Evolutionary conservation across 2,888 invertebrate genomes (phyloP).

Genomic region (Drosophila limbata): DNA sequence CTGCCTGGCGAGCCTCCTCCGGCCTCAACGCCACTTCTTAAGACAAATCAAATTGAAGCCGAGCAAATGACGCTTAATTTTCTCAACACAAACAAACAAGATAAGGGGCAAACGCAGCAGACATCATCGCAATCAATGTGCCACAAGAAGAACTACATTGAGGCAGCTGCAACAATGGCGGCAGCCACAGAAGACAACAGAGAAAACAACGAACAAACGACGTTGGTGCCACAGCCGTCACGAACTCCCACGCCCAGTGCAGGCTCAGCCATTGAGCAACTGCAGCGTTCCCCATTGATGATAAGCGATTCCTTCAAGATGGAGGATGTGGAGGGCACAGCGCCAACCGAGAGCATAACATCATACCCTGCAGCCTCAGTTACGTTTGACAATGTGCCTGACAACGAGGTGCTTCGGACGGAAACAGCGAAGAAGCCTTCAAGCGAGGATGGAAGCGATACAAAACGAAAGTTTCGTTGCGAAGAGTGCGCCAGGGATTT

Average conservation of each 20-base stretch:
- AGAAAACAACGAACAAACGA: slow-evolving; percentile 23
- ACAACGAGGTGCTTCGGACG: slow-evolving; percentile 21
- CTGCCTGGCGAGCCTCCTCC: slow-evolving; percentile 69
- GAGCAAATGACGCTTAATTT: slow-evolving; percentile 56
- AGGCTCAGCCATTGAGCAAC: slow-evolving; percentile 55
- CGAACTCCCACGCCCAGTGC: slow-evolving; percentile 39
- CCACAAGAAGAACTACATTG: slow-evolving; percentile 45
- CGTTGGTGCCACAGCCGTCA: slow-evolving; percentile 36
- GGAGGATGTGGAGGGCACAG: slow-evolving; percentile 47
- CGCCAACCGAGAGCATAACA: slow-evolving; percentile 17
- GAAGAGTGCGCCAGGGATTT: slow-evolving; percentile 89
- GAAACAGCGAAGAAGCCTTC: slow-evolving; percentile 23
- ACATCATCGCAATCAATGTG: slow-evolving; percentile 18
- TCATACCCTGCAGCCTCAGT: slow-evolving; percentile 34
- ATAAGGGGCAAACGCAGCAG: slow-evolving; percentile 11
- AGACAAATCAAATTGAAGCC: slow-evolving; percentile 26
- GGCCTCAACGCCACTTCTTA: slow-evolving; percentile 11
- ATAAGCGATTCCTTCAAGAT: slow-evolving; percentile 56
- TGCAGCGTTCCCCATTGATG: slow-evolving; percentile 61
- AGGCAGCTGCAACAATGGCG: slow-evolving; percentile 16
- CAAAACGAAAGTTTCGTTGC: slow-evolving; percentile 71
- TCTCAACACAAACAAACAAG: slow-evolving; percentile 29
- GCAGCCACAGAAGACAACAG: background rate
- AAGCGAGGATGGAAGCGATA: background rate
- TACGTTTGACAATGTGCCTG: slow-evolving; percentile 17